phyloP scores from a whole-genome alignment of 2,113 vertebrate genomes.

The Neogale vison region DNA sequence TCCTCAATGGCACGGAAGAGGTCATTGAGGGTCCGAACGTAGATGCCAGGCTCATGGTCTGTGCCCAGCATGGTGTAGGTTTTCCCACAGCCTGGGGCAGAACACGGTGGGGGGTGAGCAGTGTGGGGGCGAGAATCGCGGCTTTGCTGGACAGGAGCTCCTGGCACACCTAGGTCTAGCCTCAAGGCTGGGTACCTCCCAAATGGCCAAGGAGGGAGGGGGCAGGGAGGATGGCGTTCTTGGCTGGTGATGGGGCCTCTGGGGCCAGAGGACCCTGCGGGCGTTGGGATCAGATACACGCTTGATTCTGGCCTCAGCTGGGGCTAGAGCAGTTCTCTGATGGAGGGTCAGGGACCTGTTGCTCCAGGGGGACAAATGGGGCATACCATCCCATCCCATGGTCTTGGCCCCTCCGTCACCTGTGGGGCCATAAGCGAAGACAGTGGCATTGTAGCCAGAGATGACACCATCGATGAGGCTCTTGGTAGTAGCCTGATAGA shows the following conservation, averaged over 20 bases:
- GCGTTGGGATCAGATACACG: not conserved
- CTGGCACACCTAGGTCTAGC: not conserved
- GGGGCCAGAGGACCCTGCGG: not conserved
- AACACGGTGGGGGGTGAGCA: not conserved
- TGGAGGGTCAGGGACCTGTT: not conserved
- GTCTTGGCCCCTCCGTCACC: slow-evolving; percentile 80
- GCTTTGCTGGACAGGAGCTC: not conserved
- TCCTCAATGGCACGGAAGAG: slow-evolving; percentile 94
- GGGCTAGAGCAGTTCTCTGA: not conserved
- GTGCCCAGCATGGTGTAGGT: slow-evolving; percentile 97
- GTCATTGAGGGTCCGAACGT: slow-evolving; percentile 91
- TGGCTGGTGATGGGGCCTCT: not conserved
- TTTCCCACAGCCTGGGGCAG: slow-evolving; percentile 92
- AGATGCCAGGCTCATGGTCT: slow-evolving; percentile 92
- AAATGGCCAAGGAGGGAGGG: not conserved
- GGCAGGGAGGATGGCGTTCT: not conserved
- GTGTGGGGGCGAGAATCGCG: fast-evolving
- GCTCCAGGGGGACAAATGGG: not conserved
- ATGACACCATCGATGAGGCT: slow-evolving; percentile 91
- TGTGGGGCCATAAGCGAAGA: slow-evolving; percentile 95
- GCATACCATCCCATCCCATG: fast-evolving
- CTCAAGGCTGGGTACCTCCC: not conserved
- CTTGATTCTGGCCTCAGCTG: not conserved
- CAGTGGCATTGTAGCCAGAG: slow-evolving; percentile 93
- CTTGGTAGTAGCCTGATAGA: slow-evolving; percentile 92